A percentile compares a stretch with the other conserved stretches of the same genome.
Evolutionary conservation across 2,797 vertebrate genomes (phyloP).

Genomic region (Rhynchotus rufescens): DNA sequence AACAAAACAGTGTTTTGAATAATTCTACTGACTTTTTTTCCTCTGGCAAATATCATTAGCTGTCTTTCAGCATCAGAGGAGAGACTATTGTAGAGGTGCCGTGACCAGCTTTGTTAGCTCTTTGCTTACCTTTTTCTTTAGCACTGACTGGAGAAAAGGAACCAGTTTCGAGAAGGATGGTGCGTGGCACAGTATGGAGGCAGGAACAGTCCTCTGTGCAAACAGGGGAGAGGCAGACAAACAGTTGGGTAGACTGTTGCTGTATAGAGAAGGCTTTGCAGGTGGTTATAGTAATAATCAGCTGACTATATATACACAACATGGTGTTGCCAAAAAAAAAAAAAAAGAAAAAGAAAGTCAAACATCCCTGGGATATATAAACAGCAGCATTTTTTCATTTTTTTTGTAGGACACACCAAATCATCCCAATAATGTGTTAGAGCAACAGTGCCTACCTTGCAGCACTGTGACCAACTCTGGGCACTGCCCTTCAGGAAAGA

Average conservation of each 20-base stretch:
- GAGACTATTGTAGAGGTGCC: neutral
- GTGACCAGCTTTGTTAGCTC: accelerated
- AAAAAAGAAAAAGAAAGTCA: constrained; percentile 22
- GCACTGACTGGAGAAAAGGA: neutral
- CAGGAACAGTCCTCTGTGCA: neutral
- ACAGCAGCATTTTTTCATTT: neutral
- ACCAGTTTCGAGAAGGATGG: neutral
- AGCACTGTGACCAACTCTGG: neutral
- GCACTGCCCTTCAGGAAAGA: neutral
- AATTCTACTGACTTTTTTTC: neutral
- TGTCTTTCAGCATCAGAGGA: neutral
- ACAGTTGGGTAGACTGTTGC: neutral
- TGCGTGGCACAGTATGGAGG: accelerated
- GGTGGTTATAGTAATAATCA: neutral
- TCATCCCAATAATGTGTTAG: neutral
- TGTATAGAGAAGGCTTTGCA: neutral
- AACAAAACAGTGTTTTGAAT: neutral
- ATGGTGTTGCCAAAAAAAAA: neutral
- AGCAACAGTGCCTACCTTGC: neutral
- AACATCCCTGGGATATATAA: neutral
- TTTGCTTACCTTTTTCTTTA: neutral
- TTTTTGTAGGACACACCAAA: neutral
- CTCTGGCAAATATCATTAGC: neutral
- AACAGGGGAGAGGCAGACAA: neutral
- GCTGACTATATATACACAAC: neutral